Base-by-base conservation (phyloP, 2,113 vertebrate genomes). In the Caranx melampygus region DNA sequence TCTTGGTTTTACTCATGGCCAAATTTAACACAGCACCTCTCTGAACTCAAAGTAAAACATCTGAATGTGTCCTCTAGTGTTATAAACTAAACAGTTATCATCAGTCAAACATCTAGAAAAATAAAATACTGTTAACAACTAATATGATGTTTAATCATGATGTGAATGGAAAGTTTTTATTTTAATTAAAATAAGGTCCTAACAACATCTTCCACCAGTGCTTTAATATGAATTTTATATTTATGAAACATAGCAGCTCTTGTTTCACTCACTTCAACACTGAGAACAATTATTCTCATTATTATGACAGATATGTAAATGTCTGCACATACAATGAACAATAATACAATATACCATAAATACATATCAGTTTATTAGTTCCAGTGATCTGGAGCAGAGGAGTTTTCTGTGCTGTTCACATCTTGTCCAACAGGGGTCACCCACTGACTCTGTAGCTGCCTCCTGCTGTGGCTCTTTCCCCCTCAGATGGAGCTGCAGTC, bases 351-450 rank as follows among this genome's bases (percentile, higher is more conserved):
- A 26, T 26, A 26, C 26, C 26, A 26, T 26, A 26, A 26, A 26
- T 26, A 1, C 1, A 26, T 26, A 26, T 26, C 26, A 26, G 26
- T 26, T 26, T 11, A 33, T 13, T 11, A 34, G 35, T 15, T 47
- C 0, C 15, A 33, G 35, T 59, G 18, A 31, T 20, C 3, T 33
- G 51, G 7, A 55, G 20, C 6, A 47, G 37, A 12, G 42, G 37
- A 12, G 42, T 47, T 52, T 33, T 33, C 0, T 59, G 12, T 78
- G 55, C 64, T 65, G 34, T 89, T 83, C 76, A 33, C 14, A 40
- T 78, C 0, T 57, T 71, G 21, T 77, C 90, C 92, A 88, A 11
- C 79, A 93, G 93, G 78, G 73, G 91, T 78, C 92, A 20, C 72
- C 61, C 16, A n/a, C 35, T 31, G 26, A 71, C 81, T 57, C 78